phyloP scores from a whole-genome alignment of 2,797 vertebrate genomes.

The Atherinosoma microstoma region DNA sequence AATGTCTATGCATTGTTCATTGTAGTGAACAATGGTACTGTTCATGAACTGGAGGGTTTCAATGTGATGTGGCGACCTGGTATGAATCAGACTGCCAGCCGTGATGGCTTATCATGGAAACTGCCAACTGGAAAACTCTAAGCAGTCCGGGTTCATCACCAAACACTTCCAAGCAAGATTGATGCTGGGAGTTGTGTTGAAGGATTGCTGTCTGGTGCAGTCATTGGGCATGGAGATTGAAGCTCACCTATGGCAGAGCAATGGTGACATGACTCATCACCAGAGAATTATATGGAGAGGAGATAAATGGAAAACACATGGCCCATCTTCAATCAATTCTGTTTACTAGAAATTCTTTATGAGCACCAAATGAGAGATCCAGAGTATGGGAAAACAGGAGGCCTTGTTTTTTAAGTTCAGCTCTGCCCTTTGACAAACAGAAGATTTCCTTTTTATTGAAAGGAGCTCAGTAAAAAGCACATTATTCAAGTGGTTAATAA shows the following conservation, averaged over 20 bases:
- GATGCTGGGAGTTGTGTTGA: constrained; percentile 68
- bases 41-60: constrained; percentile 38
- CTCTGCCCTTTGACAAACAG: constrained; percentile 22
- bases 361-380: constrained; percentile 40
- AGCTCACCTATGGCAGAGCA: constrained; percentile 68
- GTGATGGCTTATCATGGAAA: constrained; percentile 76
- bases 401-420: constrained; percentile 32
- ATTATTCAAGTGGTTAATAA: constrained; percentile 47
- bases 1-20: constrained; percentile 14
- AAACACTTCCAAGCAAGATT: constrained; percentile 71
- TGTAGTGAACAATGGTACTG: background rate
- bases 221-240: constrained; percentile 73
- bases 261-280: constrained; percentile 72
- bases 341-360: constrained; percentile 46
- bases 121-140: constrained; percentile 75
- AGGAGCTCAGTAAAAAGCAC: constrained; percentile 35
- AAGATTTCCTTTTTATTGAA: constrained; percentile 26
- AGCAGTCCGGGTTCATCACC: constrained; percentile 67
- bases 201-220: constrained; percentile 72
- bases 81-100: constrained; percentile 75
- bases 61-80: constrained; percentile 56
- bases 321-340: constrained; percentile 57
- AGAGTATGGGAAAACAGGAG: constrained; percentile 37
- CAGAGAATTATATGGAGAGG: constrained; percentile 61
- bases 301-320: constrained; percentile 67